Evolutionary conservation across 2,888 invertebrate species (phyloP).

Genomic region (Unio delphinus): DNA sequence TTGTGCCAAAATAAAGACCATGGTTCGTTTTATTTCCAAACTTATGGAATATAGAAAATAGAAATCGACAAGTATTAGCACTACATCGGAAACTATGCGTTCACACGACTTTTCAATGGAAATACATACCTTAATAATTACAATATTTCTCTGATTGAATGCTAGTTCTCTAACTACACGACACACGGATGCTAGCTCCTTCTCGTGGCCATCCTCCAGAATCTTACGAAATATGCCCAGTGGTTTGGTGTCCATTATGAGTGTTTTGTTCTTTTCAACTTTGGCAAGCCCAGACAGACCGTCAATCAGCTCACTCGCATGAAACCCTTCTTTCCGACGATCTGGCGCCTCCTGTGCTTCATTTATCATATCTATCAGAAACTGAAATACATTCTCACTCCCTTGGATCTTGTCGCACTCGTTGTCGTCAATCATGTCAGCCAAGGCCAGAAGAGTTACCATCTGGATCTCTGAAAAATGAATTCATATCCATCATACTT

Average conservation of each 20-base stretch:
- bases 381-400: conserved; percentile 47
- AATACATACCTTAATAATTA: conserved; percentile 38
- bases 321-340: conserved; percentile 46
- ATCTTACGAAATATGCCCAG: conserved; percentile 29
- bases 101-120: neutral
- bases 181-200: conserved; percentile 39
- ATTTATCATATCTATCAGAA: conserved; percentile 37
- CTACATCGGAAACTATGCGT: neutral
- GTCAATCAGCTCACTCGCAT: conserved; percentile 48
- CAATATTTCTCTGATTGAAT: conserved; percentile 47
- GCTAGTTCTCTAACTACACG: conserved; percentile 50
- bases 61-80: neutral
- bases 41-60: too few species aligned
- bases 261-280: conserved; percentile 51
- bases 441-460: conserved; percentile 47
- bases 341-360: conserved; percentile 27
- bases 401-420: conserved; percentile 46
- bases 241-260: conserved; percentile 41
- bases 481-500: neutral
- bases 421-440: conserved; percentile 55
- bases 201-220: conserved; percentile 21
- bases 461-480: conserved; percentile 48
- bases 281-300: conserved; percentile 52
- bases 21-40: too few species aligned
- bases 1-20: too few species aligned